These are phyloP conservation scores for Melanogrammus aeglefinus DNA, from an alignment of 2,797 vertebrate genomes.

Conservation along the genomic window DNA sequence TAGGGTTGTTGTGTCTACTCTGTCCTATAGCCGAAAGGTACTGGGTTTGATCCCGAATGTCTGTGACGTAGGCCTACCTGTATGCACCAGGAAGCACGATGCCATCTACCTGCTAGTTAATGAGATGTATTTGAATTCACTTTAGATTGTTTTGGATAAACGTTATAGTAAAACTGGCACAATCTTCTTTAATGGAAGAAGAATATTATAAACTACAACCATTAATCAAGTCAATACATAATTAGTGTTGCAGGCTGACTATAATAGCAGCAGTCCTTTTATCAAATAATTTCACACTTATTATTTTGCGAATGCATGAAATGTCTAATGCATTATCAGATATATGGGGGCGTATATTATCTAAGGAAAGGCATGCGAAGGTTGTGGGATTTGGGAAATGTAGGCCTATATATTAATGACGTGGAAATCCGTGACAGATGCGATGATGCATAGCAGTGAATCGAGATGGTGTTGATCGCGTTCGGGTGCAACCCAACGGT, in stretches of 20 bases:
- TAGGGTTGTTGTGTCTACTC: too few relatives aligned
- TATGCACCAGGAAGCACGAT: neutral
- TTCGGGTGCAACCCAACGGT: neutral
- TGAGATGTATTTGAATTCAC: neutral
- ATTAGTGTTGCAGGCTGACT: neutral
- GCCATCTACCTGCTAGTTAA: neutral
- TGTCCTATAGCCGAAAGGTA: neutral
- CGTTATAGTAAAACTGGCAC: neutral
- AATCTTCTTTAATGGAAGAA: neutral
- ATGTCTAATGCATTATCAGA: neutral
- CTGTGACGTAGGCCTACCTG: neutral
- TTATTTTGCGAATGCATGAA: neutral
- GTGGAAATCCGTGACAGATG: neutral
- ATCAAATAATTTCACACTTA: neutral
- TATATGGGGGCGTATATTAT: neutral
- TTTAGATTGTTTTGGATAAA: neutral
- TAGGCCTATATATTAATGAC: neutral
- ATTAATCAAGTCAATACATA: neutral
- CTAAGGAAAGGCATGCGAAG: neutral
- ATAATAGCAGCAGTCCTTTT: neutral
- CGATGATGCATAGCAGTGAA: neutral
- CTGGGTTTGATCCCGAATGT: neutral
- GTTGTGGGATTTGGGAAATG: neutral
- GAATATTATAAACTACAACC: constrained; percentile 1
- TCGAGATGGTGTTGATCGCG: neutral